Conservation (phyloP, 2,113 vertebrate genomes). For the Fregata magnificens region DNA sequence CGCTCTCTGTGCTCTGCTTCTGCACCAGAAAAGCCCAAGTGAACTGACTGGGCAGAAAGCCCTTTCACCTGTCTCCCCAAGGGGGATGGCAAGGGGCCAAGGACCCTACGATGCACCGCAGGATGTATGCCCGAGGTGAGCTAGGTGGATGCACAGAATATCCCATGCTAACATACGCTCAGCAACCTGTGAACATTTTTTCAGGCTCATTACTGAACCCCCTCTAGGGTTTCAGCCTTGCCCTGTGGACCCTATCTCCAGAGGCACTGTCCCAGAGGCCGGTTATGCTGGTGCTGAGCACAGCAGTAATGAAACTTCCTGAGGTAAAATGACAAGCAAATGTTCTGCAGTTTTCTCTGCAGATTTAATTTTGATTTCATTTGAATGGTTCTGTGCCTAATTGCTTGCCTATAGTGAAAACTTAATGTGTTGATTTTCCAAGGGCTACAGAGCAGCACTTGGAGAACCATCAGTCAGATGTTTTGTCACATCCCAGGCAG, state of each 20-base stretch:
- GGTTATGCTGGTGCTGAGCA: background rate
- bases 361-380: conserved; percentile 54
- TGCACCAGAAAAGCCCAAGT: background rate
- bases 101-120: background rate
- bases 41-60: background rate
- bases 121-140: accelerated
- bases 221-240: background rate
- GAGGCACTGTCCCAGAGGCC: background rate
- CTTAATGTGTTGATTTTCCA: conserved; percentile 61
- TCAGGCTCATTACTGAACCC: background rate
- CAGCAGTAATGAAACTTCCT: background rate
- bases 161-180: background rate
- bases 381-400: conserved; percentile 49
- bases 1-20: background rate
- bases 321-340: background rate
- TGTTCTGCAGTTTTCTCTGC: conserved; percentile 22
- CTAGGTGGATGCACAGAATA: background rate
- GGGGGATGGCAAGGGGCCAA: background rate
- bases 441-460: conserved; percentile 50
- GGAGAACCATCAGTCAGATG: conserved; percentile 63
- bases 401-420: conserved; percentile 61
- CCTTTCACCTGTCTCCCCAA: background rate
- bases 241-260: background rate
- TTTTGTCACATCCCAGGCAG: conserved; percentile 59
- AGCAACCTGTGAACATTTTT: background rate